These are phyloP conservation scores for Paedocypris micromegethes DNA, from an alignment of 2,797 vertebrate genomes.

Conservation along the genomic window DNA sequence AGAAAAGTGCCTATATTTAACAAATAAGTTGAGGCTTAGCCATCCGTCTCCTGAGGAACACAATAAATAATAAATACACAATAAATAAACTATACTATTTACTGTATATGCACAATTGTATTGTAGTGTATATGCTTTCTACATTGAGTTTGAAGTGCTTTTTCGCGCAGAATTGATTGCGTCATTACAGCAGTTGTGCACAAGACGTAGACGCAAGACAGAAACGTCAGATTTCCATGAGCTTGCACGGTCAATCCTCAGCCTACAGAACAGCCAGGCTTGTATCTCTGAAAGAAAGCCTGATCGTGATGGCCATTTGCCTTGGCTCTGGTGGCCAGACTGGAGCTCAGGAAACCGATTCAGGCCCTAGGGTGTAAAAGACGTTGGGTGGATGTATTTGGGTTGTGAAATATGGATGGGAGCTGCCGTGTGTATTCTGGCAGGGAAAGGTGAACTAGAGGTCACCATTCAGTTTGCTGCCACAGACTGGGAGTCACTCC, in stretches of 20 bases:
- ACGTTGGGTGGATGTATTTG: constrained; percentile 61
- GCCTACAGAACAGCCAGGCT: constrained; percentile 5
- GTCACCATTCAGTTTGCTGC: constrained; percentile 63
- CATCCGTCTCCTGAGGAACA: too few species aligned
- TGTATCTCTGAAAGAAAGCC: constrained; percentile 45
- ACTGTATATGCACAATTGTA: constrained; percentile 2
- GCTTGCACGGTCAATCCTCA: constrained; percentile 17
- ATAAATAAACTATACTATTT: too few species aligned
- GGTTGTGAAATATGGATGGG: constrained; percentile 67
- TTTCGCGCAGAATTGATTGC: constrained; percentile 3
- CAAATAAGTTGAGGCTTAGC: too few species aligned
- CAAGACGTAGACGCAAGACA: constrained; percentile 1
- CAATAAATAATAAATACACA: too few species aligned
- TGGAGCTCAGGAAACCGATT: constrained; percentile 45
- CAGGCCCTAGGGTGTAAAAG: constrained; percentile 56
- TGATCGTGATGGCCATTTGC: constrained; percentile 50
- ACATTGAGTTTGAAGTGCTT: constrained; percentile 1
- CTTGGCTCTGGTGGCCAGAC: constrained; percentile 39
- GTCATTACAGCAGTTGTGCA: background rate
- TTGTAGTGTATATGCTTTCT: background rate
- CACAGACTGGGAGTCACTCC: constrained; percentile 62
- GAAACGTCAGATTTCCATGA: constrained; percentile 18
- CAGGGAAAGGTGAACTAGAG: constrained; percentile 62
- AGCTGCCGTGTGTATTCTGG: constrained; percentile 45
- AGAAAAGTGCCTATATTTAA: too few species aligned